Percentiles rank a stretch among this genome's conserved stretches.
These are phyloP conservation scores for Lucilia sericata DNA, from an alignment of 1,140 invertebrate genomes.

Conservation along the genomic window DNA sequence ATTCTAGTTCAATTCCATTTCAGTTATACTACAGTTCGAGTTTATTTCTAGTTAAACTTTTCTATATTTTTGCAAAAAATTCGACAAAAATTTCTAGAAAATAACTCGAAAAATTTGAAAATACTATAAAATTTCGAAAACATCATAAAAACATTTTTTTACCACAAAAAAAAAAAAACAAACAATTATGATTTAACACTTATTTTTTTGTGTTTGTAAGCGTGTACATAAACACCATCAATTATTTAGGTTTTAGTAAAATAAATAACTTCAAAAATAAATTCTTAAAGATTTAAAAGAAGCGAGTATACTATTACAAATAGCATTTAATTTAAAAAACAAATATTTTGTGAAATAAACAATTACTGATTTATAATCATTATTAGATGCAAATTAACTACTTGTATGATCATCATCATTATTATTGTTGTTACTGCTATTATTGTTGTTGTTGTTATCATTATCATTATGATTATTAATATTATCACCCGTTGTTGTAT, in stretches of 20 bases:
- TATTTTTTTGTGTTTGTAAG: too few species aligned
- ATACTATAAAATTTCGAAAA: too few species aligned
- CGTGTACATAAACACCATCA: background rate
- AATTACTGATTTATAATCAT: background rate
- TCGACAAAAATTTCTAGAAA: too few species aligned
- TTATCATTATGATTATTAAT: background rate
- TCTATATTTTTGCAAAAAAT: too few species aligned
- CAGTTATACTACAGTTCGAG: too few species aligned
- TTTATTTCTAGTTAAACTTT: too few species aligned
- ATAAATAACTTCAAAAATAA: constrained; percentile 24
- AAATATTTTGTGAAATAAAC: constrained; percentile 23
- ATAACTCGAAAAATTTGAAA: too few species aligned
- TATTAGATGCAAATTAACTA: background rate
- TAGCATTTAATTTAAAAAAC: constrained; percentile 6
- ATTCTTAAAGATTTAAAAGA: constrained; percentile 8
- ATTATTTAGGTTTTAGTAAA: background rate
- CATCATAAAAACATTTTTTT: too few species aligned
- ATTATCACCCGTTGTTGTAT: background rate
- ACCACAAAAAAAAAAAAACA: too few species aligned
- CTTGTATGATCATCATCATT: constrained; percentile 13
- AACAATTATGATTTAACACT: too few species aligned
- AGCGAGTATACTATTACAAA: background rate
- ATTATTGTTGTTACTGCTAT: background rate
- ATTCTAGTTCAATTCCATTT: too few species aligned
- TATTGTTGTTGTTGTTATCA: background rate